These are phyloP conservation scores for Pseudococcus viburni DNA, from an alignment of 2,888 invertebrate genomes.

Conservation along the genomic window DNA sequence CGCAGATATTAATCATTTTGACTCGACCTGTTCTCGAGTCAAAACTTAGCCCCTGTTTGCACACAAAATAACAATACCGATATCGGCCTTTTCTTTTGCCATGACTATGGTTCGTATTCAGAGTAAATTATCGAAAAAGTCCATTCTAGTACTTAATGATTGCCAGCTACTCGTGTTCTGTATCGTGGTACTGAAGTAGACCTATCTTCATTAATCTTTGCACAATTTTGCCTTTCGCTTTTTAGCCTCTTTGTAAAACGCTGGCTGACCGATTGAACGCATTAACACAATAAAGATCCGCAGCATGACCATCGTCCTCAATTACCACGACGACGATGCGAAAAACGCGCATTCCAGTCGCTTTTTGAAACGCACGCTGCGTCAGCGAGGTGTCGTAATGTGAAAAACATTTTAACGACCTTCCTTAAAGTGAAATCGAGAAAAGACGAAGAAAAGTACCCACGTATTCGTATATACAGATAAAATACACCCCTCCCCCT, in stretches of 20 bases:
- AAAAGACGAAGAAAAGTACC: conserved; percentile 19
- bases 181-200: neutral
- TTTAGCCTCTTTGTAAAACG: neutral
- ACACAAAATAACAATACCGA: conserved; percentile 28
- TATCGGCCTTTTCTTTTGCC: neutral
- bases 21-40: conserved; percentile 30
- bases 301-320: neutral
- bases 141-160: conserved; percentile 29
- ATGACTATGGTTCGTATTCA: neutral
- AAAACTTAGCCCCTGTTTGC: conserved; percentile 32
- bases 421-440: conserved; percentile 10
- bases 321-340: neutral
- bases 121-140: conserved; percentile 34
- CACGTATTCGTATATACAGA: neutral
- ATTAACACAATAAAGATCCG: neutral
- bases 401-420: conserved; percentile 38
- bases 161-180: conserved; percentile 32
- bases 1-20: conserved; percentile 14
- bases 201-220: conserved; percentile 25
- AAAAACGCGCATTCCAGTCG: conserved; percentile 7
- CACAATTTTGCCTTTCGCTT: neutral
- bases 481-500: neutral
- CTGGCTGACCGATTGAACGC: neutral
- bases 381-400: neutral
- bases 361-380: neutral